Conservation (phyloP, 2,888 invertebrate species). For the Thecocarcelia acutangulata region DNA sequence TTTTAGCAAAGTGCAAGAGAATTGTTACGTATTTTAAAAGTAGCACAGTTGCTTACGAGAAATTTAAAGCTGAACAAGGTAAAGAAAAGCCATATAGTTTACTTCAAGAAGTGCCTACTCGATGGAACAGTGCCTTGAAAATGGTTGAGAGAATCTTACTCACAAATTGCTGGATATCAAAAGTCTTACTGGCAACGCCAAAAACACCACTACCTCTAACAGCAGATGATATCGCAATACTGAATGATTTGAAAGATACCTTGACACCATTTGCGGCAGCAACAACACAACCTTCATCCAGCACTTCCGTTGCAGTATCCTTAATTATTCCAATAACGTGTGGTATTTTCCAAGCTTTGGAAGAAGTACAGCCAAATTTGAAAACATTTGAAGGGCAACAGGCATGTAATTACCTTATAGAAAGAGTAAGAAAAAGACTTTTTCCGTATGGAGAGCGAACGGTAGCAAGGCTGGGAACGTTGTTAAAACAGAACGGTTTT, state of each 20-base stretch:
- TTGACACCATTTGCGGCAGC: constrained; percentile 25
- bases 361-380: constrained; percentile 4
- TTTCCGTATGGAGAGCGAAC: too few species aligned
- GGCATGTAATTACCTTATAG: background rate
- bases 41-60: constrained; percentile 53
- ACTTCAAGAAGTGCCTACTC: constrained; percentile 40
- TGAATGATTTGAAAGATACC: constrained; percentile 19
- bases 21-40: constrained; percentile 47
- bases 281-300: constrained; percentile 16
- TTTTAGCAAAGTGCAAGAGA: constrained; percentile 54
- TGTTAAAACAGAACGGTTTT: too few species aligned
- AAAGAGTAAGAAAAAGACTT: constrained; percentile 38
- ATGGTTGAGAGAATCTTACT: constrained; percentile 38
- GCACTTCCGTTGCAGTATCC: background rate
- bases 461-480: too few species aligned
- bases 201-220: constrained; percentile 44
- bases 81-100: constrained; percentile 39
- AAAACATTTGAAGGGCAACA: constrained; percentile 21
- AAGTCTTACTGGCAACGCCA: constrained; percentile 14
- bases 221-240: constrained; percentile 41
- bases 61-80: constrained; percentile 52
- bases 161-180: constrained; percentile 15
- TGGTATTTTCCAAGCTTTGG: constrained; percentile 17
- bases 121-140: constrained; percentile 43
- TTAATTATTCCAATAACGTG: constrained; percentile 34